Percentiles rank a stretch among this genome's conserved stretches.
Conservation (phyloP, 2,888 invertebrate genomes). For the Seladonia tumulorum region DNA sequence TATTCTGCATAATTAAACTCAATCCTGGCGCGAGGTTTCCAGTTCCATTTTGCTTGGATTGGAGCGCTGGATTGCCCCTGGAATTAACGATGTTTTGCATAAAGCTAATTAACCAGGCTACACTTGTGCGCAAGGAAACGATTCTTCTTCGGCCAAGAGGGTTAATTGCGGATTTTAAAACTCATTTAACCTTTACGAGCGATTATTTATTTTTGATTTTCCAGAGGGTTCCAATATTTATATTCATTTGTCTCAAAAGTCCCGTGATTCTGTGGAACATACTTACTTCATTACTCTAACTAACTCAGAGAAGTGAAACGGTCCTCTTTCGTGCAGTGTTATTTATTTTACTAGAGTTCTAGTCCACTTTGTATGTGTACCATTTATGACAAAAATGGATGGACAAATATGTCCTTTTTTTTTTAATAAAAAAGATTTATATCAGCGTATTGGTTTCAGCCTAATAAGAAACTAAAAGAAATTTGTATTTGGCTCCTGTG, state of each 20-base stretch:
- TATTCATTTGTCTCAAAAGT: no score
- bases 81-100: neutral
- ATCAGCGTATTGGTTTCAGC: no score
- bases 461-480: no score
- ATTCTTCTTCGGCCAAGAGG: neutral
- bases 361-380: neutral
- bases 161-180: neutral
- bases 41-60: neutral
- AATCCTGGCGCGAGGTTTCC: neutral
- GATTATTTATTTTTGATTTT: neutral
- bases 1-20: constrained; percentile 21
- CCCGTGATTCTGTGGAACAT: no score
- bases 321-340: neutral
- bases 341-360: neutral
- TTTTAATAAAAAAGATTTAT: no score
- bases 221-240: no score
- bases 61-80: neutral
- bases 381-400: no score
- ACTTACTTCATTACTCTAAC: no score
- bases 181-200: neutral
- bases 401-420: no score
- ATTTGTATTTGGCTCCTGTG: no score
- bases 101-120: neutral
- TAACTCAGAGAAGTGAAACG: no score
- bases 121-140: neutral